These are phyloP conservation scores for Drosophila lowei DNA, from an alignment of 1,140 invertebrate genomes.

Conservation along the genomic window DNA sequence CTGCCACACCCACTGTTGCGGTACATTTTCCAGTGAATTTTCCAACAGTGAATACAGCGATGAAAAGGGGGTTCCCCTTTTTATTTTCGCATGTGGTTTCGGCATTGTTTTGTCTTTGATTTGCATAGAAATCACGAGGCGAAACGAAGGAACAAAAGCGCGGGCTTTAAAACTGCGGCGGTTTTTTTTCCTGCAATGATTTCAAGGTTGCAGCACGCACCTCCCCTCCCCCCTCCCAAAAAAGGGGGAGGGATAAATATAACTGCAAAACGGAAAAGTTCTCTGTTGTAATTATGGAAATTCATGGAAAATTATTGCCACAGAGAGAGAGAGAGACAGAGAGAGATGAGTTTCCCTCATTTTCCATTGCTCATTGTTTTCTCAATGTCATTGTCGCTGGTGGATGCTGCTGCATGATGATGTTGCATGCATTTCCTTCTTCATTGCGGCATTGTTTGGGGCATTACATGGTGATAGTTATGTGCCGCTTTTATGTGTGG, in stretches of 20 bases:
- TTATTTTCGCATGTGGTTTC: too few relatives aligned
- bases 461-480: constrained; percentile 57
- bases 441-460: constrained; percentile 51
- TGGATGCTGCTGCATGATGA: constrained; percentile 33
- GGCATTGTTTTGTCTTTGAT: constrained; percentile 56
- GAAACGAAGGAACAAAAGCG: constrained; percentile 14
- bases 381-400: constrained; percentile 55
- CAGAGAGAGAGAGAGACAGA: constrained; percentile 19
- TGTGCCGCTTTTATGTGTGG: constrained; percentile 15
- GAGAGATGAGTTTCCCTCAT: constrained; percentile 8
- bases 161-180: constrained; percentile 45
- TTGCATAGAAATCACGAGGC: constrained; percentile 68
- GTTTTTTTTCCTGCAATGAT: background rate
- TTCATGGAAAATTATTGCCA: constrained; percentile 66
- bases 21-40: constrained; percentile 15
- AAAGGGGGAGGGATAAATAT: background rate
- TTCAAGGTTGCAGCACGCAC: constrained; percentile 56
- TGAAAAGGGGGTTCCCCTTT: constrained; percentile 52
- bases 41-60: constrained; percentile 29
- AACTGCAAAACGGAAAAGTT: constrained; percentile 29
- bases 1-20: background rate
- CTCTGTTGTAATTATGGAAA: constrained; percentile 68
- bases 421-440: constrained; percentile 62
- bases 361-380: constrained; percentile 29
- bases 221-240: background rate